Percentiles rank a stretch among this genome's conserved stretches.
These are phyloP conservation scores for Noctuana brunneofusca DNA, from an alignment of 2,888 invertebrate genomes.

Conservation along the genomic window DNA sequence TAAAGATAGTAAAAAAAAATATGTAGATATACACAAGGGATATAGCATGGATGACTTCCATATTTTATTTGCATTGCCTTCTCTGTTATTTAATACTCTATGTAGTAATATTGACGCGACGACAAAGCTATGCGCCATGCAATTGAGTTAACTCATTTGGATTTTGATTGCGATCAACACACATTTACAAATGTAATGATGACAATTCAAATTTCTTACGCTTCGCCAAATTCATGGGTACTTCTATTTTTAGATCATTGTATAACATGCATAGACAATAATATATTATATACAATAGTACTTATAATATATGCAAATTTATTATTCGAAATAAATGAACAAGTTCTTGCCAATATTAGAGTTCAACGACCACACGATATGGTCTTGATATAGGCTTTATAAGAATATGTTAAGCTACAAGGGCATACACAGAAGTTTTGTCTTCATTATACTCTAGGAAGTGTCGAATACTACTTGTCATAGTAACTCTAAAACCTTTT, in stretches of 20 bases:
- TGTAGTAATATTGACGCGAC: neutral
- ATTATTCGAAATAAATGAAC: neutral
- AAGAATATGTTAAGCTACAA: no score
- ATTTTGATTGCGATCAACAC: slow-evolving; percentile 15
- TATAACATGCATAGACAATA: neutral
- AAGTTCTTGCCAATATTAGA: neutral
- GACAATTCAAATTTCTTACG: slow-evolving; percentile 14
- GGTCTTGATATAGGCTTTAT: neutral
- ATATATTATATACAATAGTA: neutral
- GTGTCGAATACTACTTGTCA: no score
- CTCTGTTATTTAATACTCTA: neutral
- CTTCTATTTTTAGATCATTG: neutral
- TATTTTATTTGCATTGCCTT: neutral
- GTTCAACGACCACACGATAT: neutral
- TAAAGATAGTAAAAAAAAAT: no score
- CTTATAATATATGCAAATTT: neutral
- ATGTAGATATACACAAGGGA: no score
- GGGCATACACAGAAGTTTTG: no score
- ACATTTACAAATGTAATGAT: slow-evolving; percentile 22
- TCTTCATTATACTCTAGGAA: no score
- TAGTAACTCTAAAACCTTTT: no score
- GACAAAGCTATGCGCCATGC: slow-evolving; percentile 27
- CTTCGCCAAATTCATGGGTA: neutral
- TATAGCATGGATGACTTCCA: no score
- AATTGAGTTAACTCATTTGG: slow-evolving; percentile 28